Base-by-base conservation (phyloP, 2,797 vertebrate species). In the Chloroceryle amazona region DNA sequence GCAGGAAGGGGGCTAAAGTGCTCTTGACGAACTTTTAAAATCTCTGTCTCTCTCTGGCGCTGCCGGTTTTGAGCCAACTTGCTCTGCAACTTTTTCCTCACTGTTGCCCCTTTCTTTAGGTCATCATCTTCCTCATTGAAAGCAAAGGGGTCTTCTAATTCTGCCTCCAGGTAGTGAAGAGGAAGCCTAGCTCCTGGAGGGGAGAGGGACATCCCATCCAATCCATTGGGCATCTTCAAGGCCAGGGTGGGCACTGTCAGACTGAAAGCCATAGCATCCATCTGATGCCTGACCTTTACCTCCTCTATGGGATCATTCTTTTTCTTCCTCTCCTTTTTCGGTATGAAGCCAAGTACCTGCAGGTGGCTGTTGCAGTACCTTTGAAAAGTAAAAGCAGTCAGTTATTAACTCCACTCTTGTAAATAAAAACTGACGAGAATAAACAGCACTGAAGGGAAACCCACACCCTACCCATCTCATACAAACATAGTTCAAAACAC, bases 281-380 rank as follows among this genome's bases (percentile, higher is more conserved):
- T 98, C 96, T 99, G 99, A 97, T 99, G 98, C 96, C 99, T 98
- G 73, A 98, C 98, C 94, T 99, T 99, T 78, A 99, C 99, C 63
- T 99, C 99, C 86, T 99, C 99, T 98, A 99, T 96, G 83, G 98
- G 98, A 83, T 99, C 99, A 75, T 99, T 99, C 98, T 99, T 99
- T 99, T 99, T 99, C 99, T 99, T 99, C 93, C 99, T 99, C 97
- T 99, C 99, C 98, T 99, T 99, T 98, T 99, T 99, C 93, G 99
- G 99, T 98, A 99, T 99, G 97, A 99, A 99, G 95, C 99, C 99
- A 92, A 99, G 99, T 97, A 99, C 99, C 97, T 99, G 99, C 97
- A 99, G 98, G 95, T 99, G 99, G 98, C 99, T 99, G 98, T 99
- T 99, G 98, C 99, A 99, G 98, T 99, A 99, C 99, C 99, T 99